Base-by-base conservation (phyloP, 2,888 invertebrate species). In the Drosophila melanosoma region DNA sequence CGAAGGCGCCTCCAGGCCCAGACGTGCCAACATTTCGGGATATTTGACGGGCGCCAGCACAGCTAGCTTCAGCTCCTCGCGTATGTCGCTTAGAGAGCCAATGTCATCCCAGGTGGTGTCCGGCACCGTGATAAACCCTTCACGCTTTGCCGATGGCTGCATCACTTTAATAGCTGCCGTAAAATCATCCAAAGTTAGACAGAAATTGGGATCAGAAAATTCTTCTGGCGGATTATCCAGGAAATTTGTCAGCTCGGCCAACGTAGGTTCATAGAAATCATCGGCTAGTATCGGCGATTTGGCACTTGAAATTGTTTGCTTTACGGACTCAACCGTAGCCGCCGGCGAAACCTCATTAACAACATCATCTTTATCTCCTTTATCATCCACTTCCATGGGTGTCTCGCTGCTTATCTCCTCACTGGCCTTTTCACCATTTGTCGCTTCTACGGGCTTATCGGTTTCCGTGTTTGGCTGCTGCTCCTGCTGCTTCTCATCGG, bases 21-120 rank as follows among this genome's bases (percentile, higher is more conserved):
- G 94, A 54, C 95, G 94, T 66, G 95, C 95, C 89, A 98, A 95
- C 82, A 96, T 95, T 75, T 97, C 96, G 0, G 97, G 96, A 93
- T 98, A 96, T 89, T 97, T 96, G 0, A 99, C 97, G 33, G 99
- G 99, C 23, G 97, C 98, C 93, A 99, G 93, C 77, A 99, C 98
- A 52, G 98, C 96, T 93, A 98, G 94, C 92, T 98, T 96, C 40
- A 99, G 94, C 90, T 99, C 98, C 90, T 98, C 96, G 62, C 99
- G 94, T 52, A 99, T 96, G 91, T 97, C 96, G 59, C 95, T 95
- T 59, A 99, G 93, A 0, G 99, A 99, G 0, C 99, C 99, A 79
- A 99, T 95, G 94, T 99, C 98, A 45, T 97, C 96, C 99, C 99
- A 99, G 1, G 98, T 97, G 1, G 98, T 98, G 94, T 98, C 98